Base-by-base conservation (phyloP, 2,888 invertebrate species). In the Meghimatium bilineatum region DNA sequence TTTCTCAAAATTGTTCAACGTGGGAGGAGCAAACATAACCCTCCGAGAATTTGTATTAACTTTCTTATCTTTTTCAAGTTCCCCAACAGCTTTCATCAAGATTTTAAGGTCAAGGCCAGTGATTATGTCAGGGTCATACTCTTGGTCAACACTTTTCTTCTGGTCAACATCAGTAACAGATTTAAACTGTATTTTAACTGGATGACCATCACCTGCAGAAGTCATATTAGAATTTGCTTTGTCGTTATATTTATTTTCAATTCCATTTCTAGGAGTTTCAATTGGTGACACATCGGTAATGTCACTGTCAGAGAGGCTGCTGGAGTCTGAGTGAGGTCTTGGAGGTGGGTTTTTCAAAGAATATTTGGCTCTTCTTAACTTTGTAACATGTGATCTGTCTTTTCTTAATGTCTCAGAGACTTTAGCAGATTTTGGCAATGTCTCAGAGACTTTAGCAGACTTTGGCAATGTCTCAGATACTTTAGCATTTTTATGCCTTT, bases 201-300 rank as follows among this genome's bases (percentile, higher is more conserved):
- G 29, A 14, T n/a, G 10, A 1, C 81, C 52, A 44, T 83, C 81
- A 34, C 83, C 82, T 49, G 76, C 74, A 56, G 83, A 66, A 36
- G 66, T 83, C 81, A 77, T 38, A 78, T 26, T 76, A 38, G 56
- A 38, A 44, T n/a, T 78, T 26, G 32, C 76, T 71, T 44, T 82
- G 32, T 76, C 69, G 74, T 80, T 72, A 32, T 29, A 32, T 69
- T 34, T 80, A 0, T 29, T 36, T 56, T 69, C 23, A 44, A 34
- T 0, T 12, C 38, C 71, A 44, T 56, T 56, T 69, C 90, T 87
- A 29, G 90, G 90, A 56, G 91, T 91, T 32, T 89, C 87, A 38
- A 92, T 86, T 17, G 92, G 90, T 36, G 92, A 92, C 23, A 92
- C 92, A 87, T 92, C 92, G 26, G 92, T 92, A 81, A 92, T 91